Conservation (phyloP, 2,888 invertebrate species). For the Anaspis maculata region DNA sequence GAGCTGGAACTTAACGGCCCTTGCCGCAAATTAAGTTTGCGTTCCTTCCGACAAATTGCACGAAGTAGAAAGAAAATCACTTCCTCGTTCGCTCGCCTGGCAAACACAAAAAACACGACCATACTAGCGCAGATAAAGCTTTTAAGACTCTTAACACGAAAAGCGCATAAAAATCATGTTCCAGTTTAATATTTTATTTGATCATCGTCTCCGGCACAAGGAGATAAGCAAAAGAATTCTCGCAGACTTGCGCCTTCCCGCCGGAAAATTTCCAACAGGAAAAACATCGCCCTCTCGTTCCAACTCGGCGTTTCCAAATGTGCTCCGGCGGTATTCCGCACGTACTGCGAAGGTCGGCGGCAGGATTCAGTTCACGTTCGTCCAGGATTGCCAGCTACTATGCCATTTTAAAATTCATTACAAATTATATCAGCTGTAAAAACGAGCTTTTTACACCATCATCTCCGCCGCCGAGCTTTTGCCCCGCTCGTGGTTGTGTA, state of each 20-base stretch:
- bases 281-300: no score
- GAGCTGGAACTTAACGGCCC: no score
- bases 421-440: constrained; percentile 43
- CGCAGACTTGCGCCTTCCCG: constrained; percentile 20
- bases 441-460: constrained; percentile 31
- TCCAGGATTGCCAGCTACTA: constrained; percentile 39
- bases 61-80: constrained; percentile 20
- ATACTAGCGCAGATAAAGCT: constrained; percentile 29
- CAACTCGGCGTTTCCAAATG: no score
- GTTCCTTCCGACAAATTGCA: constrained; percentile 15
- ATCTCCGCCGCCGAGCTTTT: no score
- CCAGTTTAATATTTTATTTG: constrained; percentile 43
- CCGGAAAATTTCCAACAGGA: constrained; percentile 9
- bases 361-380: constrained; percentile 40
- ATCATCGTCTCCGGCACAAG: constrained; percentile 36
- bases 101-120: constrained; percentile 24
- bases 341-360: no score
- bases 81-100: constrained; percentile 20
- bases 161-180: constrained; percentile 41
- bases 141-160: constrained; percentile 41
- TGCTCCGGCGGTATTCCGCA: no score
- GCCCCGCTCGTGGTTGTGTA: no score
- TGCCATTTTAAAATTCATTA: constrained; percentile 43
- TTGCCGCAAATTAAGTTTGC: constrained; percentile 16
- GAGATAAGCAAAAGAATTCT: constrained; percentile 36